Evolutionary conservation across 1,140 invertebrate species (phyloP), one percentile per base, ranked within the genome.

Genomic region (Drosophila ironensis): DNA sequence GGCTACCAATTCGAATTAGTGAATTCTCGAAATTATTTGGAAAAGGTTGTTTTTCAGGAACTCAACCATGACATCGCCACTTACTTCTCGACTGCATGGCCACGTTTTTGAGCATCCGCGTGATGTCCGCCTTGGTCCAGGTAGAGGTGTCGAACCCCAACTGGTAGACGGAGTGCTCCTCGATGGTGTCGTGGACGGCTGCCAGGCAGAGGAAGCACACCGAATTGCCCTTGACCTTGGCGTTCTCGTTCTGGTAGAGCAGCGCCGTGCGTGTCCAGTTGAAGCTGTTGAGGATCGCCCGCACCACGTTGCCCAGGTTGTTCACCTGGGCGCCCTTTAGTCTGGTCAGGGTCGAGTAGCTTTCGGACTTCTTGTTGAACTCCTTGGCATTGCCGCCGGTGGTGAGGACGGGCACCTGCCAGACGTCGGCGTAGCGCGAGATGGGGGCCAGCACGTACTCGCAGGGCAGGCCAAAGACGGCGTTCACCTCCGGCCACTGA

Each of bases 361-460:
- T 84, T 16, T 84, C 73, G 0, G 64, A 48, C 19, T 89, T 90
- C 30, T 80, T 77, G 35, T 80, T 80, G 22, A 90, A 97, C 33
- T 95, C 94, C 53, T 96, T 94, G 0, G 95, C 95, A 76, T 96
- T 94, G 0, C 94, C 97, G 0, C 95, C 96, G 0, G 96, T 93
- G 1, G 96, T 97, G 4, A 98, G 89, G 1, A 98, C 93, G 0
- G 97, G 97, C 12, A 97, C 95, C 1, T 94, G 91, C 97, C 97
- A 98, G n/a, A 93, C 93, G 3, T 95, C 94, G 0, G 96, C 93
- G 84, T 97, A 98, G 8, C 97, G 92, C 0, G 96, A 95, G 1
- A 98, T 96, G 0, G 97, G 97, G 0, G 97, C 96, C 45, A 98
- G 92, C 2, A 96, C 96, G 90, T 97, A 98, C 72, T 97, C 96